phyloP scores from a whole-genome alignment of 2,797 vertebrate species.

The Acrossocheilus wenchowensis region DNA sequence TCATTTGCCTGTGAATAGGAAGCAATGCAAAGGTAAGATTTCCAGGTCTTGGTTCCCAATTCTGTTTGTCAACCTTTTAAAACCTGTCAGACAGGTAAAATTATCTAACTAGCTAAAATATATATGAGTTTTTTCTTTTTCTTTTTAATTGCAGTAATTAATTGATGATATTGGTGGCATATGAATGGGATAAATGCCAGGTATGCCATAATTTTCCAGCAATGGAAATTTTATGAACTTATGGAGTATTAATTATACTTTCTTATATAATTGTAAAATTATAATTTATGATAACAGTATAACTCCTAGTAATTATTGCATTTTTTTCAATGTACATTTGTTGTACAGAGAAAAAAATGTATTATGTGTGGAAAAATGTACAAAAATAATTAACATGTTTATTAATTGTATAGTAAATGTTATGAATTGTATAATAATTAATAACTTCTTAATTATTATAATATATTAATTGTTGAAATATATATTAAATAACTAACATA shows the following conservation, averaged over 20 bases:
- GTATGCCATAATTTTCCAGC: background rate
- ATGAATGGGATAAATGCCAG: background rate
- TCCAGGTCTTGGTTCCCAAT: background rate
- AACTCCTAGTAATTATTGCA: background rate
- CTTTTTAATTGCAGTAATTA: background rate
- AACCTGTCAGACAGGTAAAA: background rate
- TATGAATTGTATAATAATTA: background rate
- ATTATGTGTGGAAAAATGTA: background rate
- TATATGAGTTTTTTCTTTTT: background rate
- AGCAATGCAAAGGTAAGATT: background rate
- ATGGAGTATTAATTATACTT: background rate
- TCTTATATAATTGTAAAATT: background rate
- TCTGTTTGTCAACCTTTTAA: background rate
- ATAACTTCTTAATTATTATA: background rate
- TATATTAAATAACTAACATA: background rate
- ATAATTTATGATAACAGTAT: background rate
- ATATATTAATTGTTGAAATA: background rate
- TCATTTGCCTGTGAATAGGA: slow-evolving; percentile 81
- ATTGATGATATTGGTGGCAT: background rate
- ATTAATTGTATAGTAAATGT: background rate
- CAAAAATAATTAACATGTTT: background rate
- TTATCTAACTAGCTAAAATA: background rate
- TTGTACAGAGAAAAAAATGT: background rate
- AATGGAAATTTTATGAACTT: background rate
- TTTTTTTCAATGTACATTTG: background rate